Percentiles rank a stretch among this genome's conserved stretches.
phyloP scores from a whole-genome alignment of 2,797 vertebrate species.

The Monodelphis domestica region DNA sequence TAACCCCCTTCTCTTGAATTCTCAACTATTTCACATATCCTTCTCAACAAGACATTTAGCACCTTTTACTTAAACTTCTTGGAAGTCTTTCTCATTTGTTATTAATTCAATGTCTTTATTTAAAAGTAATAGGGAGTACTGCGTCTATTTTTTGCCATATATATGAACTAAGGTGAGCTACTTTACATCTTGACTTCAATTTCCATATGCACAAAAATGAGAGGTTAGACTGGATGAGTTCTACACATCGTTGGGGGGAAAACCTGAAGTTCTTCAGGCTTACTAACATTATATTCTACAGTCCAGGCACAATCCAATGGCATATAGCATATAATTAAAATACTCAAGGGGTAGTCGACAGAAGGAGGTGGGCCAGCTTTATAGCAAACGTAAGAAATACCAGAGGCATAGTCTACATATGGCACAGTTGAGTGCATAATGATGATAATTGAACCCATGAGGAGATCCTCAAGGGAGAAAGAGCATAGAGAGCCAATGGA shows the following conservation, averaged over 20 bases:
- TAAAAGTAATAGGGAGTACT: background rate
- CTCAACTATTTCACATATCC: slow-evolving; percentile 31
- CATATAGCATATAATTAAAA: background rate
- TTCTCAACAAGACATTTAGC: background rate
- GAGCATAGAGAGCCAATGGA: background rate
- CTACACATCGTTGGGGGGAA: background rate
- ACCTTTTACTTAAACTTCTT: slow-evolving; percentile 35
- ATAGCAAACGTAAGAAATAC: background rate
- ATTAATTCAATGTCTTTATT: background rate
- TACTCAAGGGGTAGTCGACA: background rate
- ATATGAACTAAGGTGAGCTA: background rate
- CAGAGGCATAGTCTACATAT: background rate
- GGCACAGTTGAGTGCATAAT: background rate
- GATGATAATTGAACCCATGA: background rate
- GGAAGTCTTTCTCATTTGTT: background rate
- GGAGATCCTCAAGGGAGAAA: background rate
- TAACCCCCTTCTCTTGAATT: slow-evolving; percentile 52
- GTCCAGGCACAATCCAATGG: background rate
- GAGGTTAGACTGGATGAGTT: background rate
- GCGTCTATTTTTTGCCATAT: background rate
- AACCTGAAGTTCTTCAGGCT: background rate
- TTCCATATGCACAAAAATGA: background rate
- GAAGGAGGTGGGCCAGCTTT: background rate
- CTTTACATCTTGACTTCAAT: background rate
- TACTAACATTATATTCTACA: background rate